phyloP scores from a whole-genome alignment of 1,140 invertebrate genomes.

The Drosophila novamexicana region DNA sequence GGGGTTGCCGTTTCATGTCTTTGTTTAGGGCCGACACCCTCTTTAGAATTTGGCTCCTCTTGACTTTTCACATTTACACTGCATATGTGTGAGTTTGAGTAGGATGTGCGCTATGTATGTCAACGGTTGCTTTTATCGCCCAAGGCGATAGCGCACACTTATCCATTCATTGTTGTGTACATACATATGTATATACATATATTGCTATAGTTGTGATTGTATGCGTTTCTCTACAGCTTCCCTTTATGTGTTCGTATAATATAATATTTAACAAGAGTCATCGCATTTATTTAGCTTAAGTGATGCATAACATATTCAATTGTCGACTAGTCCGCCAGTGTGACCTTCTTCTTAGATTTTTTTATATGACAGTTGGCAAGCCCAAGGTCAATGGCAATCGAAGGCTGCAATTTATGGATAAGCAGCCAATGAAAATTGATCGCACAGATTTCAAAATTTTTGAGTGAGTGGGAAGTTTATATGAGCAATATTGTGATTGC shows the following conservation, averaged over 20 bases:
- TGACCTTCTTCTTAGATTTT: slow-evolving; percentile 25
- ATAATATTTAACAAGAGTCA: slow-evolving; percentile 29
- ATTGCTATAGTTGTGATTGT: slow-evolving; percentile 3
- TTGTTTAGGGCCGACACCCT: slow-evolving; percentile 53
- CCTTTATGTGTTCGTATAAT: slow-evolving; percentile 16
- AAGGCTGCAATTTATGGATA: slow-evolving; percentile 18
- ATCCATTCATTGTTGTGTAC: slow-evolving; percentile 48
- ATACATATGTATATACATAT: slow-evolving; percentile 1
- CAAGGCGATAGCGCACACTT: slow-evolving; percentile 70
- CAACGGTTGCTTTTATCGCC: slow-evolving; percentile 64
- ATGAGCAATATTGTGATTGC: background rate
- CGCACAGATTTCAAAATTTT: slow-evolving; percentile 10
- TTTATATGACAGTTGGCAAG: slow-evolving; percentile 8
- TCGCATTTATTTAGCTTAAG: slow-evolving; percentile 17
- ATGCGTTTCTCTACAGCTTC: slow-evolving; percentile 16
- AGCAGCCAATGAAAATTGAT: slow-evolving; percentile 14
- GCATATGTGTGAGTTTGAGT: slow-evolving; percentile 8
- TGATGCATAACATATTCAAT: slow-evolving; percentile 32
- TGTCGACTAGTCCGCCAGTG: slow-evolving; percentile 3
- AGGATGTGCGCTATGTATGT: slow-evolving; percentile 58
- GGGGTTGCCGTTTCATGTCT: slow-evolving; percentile 37
- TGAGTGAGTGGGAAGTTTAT: background rate
- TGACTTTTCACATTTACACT: slow-evolving; percentile 47
- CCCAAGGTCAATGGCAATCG: slow-evolving; percentile 28
- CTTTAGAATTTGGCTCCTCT: slow-evolving; percentile 67